Conservation (phyloP, 2,113 vertebrate genomes). For the Sander vitreus region DNA sequence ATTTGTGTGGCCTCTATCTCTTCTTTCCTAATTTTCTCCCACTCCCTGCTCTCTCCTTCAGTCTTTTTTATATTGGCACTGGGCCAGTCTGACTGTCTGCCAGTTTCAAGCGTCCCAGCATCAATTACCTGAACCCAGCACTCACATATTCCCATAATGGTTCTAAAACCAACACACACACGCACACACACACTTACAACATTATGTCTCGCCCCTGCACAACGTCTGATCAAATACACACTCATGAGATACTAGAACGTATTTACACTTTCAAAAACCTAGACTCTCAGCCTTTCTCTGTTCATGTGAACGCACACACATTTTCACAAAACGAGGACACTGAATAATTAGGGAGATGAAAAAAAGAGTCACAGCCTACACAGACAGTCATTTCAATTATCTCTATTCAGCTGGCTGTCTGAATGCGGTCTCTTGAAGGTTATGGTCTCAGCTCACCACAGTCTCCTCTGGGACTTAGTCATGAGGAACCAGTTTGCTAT, state of each 20-base stretch:
- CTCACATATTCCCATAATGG: conserved; percentile 67
- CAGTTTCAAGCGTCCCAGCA: conserved; percentile 65
- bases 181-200: conserved; percentile 7
- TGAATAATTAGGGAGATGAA: conserved; percentile 70
- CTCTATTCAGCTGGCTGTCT: conserved; percentile 65
- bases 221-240: conserved; percentile 40
- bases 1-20: conserved; percentile 43
- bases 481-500: conserved; percentile 53
- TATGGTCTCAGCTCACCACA: conserved; percentile 53
- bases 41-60: not conserved
- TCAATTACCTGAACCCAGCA: conserved; percentile 73
- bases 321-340: conserved; percentile 67
- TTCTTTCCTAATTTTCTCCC: conserved; percentile 56
- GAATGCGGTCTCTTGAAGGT: conserved; percentile 66
- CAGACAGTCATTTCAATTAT: conserved; percentile 75
- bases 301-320: conserved; percentile 21
- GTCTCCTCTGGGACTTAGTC: conserved; percentile 45
- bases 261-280: conserved; percentile 29
- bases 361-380: conserved; percentile 31
- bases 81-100: conserved; percentile 66
- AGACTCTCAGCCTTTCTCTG: conserved; percentile 22
- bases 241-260: conserved; percentile 12
- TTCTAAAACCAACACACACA: conserved; percentile 37
- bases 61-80: conserved; percentile 57
- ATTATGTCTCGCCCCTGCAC: not conserved